Evolutionary conservation across 2,113 vertebrate species (phyloP), one percentile per base, ranked within the genome.

Genomic region (Gambusia holbrooki): DNA sequence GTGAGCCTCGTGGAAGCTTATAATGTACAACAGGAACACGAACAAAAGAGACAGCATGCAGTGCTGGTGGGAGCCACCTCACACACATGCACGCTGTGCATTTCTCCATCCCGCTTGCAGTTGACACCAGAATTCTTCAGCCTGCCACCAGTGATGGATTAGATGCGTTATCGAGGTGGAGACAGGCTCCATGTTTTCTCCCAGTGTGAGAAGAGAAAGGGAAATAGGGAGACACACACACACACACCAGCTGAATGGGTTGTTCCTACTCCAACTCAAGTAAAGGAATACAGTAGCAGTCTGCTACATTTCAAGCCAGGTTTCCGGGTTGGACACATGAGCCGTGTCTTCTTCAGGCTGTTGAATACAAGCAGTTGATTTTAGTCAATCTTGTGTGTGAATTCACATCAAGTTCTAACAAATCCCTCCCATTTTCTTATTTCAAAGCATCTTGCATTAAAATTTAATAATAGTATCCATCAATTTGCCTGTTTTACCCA

Each of bases 141-240:
- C 74, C 86, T 92, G 94, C 92, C 90, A 89, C 76, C 35, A 69
- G 89, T 93, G 93, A 93, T 93, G 92, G 92, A 93, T 94, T 93
- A 94, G 93, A 92, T 89, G 91, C 71, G 86, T 92, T 93, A 94
- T 92, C 87, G 88, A 92, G 84, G 88, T 83, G 54, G 90, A 95
- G 89, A 87, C 86, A 86, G 85, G 71, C 88, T 84, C 82, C 71
- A 60, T 89, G 87, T 88, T 88, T 90, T 84, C 78, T 79, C 66
- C 79, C 63, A 60, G 68, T 77, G 74, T 37, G 48, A 70, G 81
- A 84, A 77, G 75, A 80, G 85, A 78, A 62, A 30, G 71, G 81
- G 70, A 35, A 62, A 25, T 37, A 62, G 15, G 72, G 28, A 65
- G 28, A 62, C 45, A 65, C 45, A 78, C 71, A 82, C 32, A 72